phyloP scores from a whole-genome alignment of 2,888 invertebrate species.

The Sinohyriopsis cumingii region DNA sequence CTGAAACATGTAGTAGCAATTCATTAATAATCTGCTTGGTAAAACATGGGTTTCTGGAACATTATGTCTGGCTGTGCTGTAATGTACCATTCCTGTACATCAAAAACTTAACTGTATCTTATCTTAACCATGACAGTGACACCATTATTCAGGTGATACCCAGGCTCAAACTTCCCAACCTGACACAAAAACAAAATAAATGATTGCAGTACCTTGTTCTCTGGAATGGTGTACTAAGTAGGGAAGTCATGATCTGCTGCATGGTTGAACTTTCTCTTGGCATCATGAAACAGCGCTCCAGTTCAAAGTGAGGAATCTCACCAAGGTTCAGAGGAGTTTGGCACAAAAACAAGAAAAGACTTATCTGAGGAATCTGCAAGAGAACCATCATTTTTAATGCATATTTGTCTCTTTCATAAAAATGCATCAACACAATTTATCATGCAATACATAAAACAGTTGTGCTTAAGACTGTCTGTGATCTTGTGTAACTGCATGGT shows the following conservation, averaged over 20 bases:
- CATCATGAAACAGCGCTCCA: slow-evolving; percentile 77
- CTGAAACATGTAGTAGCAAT: too few relatives aligned
- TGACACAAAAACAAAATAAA: too few relatives aligned
- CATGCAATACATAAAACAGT: background rate
- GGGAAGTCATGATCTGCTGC: slow-evolving; percentile 76
- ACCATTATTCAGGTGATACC: too few relatives aligned
- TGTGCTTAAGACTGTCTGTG: too few relatives aligned
- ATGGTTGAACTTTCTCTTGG: slow-evolving; percentile 76
- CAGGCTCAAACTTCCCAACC: too few relatives aligned
- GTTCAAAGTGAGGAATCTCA: slow-evolving; percentile 76
- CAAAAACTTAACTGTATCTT: too few relatives aligned
- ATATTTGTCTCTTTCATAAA: background rate
- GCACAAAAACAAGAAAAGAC: slow-evolving; percentile 75
- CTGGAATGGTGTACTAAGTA: slow-evolving; percentile 73
- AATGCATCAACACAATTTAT: background rate
- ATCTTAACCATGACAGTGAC: too few relatives aligned
- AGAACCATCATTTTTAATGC: background rate
- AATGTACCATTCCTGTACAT: too few relatives aligned
- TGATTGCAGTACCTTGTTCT: slow-evolving; percentile 57
- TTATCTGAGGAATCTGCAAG: slow-evolving; percentile 76
- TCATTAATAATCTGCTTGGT: too few relatives aligned
- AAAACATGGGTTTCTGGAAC: too few relatives aligned
- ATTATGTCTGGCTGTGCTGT: too few relatives aligned
- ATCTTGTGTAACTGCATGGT: too few relatives aligned
- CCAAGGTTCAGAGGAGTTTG: slow-evolving; percentile 74